Conservation (phyloP, 2,113 vertebrate genomes). For the Willisornis vidua region DNA sequence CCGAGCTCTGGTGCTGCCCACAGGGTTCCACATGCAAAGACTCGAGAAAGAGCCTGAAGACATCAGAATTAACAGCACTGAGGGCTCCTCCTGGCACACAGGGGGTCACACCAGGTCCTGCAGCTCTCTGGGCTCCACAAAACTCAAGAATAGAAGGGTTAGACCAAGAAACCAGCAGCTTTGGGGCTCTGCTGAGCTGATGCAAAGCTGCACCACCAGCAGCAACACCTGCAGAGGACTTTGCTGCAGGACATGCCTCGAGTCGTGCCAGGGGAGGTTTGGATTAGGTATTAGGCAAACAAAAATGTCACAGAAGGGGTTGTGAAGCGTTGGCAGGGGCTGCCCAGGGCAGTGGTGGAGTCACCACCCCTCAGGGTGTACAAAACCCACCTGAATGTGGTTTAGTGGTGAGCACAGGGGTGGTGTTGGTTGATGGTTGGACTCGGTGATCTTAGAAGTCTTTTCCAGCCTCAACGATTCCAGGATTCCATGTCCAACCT, state of each 20-base stretch:
- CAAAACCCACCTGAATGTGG: accelerated
- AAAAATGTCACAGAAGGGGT: not conserved
- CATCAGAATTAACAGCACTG: not conserved
- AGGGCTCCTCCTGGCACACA: not conserved
- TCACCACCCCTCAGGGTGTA: not conserved
- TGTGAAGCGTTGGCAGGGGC: not conserved
- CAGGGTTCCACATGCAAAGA: not conserved
- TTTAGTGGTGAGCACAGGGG: accelerated
- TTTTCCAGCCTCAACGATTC: not conserved
- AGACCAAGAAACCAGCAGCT: accelerated
- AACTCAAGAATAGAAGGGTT: not conserved
- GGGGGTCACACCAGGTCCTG: not conserved
- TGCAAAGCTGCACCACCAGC: not conserved
- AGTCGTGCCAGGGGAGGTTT: not conserved
- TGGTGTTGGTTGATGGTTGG: not conserved
- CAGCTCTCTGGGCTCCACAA: not conserved
- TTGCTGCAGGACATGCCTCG: accelerated
- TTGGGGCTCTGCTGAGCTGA: not conserved
- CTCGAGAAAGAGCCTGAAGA: not conserved
- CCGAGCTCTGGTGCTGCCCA: not conserved
- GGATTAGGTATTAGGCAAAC: accelerated
- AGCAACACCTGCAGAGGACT: not conserved
- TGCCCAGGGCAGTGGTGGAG: not conserved
- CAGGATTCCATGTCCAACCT: not conserved
- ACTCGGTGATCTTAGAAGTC: not conserved